Conservation (phyloP, 2,113 vertebrate genomes). For the Pygoscelis adeliae region DNA sequence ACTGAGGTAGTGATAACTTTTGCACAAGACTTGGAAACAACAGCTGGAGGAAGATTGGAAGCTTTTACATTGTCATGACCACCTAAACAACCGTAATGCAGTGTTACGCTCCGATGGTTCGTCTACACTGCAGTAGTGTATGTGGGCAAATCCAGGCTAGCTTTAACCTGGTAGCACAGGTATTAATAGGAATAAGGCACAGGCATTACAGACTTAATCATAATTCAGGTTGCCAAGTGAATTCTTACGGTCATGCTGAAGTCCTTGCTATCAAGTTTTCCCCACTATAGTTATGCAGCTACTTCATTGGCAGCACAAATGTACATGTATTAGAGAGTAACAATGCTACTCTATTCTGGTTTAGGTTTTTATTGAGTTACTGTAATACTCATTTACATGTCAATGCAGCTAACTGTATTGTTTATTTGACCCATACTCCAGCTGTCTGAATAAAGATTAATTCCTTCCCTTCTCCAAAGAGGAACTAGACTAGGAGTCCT, state of each 20-base stretch:
- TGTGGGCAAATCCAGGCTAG: background rate
- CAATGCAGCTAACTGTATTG: background rate
- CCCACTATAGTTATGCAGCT: background rate
- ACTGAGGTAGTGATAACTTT: background rate
- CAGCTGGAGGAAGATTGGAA: background rate
- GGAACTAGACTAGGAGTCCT: background rate
- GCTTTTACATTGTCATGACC: background rate
- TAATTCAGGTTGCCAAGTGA: background rate
- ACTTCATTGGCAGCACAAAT: background rate
- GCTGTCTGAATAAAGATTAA: background rate
- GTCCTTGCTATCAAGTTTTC: background rate
- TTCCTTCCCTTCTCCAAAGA: background rate
- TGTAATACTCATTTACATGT: background rate
- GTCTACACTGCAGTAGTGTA: background rate
- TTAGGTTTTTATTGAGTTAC: background rate
- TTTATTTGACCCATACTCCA: background rate
- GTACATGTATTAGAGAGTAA: background rate
- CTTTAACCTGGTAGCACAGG: background rate
- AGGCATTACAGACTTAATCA: background rate
- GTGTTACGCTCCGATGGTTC: background rate
- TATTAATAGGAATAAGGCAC: background rate
- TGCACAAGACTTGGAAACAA: background rate
- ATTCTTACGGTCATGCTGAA: background rate
- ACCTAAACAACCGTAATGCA: background rate
- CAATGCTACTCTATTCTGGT: background rate